These are phyloP conservation scores for Brachionus asplanchnoidis DNA, from an alignment of 1,140 invertebrate genomes.

Conservation along the genomic window DNA sequence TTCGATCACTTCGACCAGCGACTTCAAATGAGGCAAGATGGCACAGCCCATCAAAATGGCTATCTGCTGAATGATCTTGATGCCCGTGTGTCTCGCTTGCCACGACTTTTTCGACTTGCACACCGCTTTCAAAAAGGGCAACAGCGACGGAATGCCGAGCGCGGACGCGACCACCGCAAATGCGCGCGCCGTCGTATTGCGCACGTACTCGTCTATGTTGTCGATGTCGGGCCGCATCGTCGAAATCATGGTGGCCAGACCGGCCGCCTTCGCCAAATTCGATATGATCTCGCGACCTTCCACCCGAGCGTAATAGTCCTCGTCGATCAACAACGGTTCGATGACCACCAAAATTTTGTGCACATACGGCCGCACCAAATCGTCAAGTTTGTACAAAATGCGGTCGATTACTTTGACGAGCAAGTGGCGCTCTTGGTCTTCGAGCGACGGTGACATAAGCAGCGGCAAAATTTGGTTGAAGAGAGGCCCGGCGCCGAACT, in stretches of 20 bases:
- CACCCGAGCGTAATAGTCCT: constrained; percentile 98
- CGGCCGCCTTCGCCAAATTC: constrained; percentile 98
- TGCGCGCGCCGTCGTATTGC: constrained; percentile 96
- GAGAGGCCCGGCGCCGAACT: constrained; percentile 93
- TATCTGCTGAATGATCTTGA: constrained; percentile 99
- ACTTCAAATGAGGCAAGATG: constrained; percentile 94
- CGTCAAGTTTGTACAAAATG: constrained; percentile 96
- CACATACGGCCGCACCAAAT: constrained; percentile 95
- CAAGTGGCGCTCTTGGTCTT: constrained; percentile 97
- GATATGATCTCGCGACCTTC: constrained; percentile 99
- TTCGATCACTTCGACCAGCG: constrained; percentile 97
- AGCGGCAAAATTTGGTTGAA: constrained; percentile 98
- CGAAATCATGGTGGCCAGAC: constrained; percentile 98
- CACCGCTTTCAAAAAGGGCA: constrained; percentile 97
- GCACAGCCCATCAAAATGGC: constrained; percentile 99
- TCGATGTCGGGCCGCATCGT: constrained; percentile 99
- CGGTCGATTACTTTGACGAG: constrained; percentile 98
- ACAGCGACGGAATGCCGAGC: constrained; percentile 88
- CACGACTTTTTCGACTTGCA: constrained; percentile 98
- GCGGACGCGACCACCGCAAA: constrained; percentile 99
- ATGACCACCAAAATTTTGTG: constrained; percentile 99
- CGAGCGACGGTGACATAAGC: constrained; percentile 96
- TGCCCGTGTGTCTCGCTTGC: constrained; percentile 97
- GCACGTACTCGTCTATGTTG: constrained; percentile 98
- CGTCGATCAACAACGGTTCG: constrained; percentile 95